Evolutionary conservation across 2,113 vertebrate species (phyloP).

Genomic region (Ageneiosus marmoratus): DNA sequence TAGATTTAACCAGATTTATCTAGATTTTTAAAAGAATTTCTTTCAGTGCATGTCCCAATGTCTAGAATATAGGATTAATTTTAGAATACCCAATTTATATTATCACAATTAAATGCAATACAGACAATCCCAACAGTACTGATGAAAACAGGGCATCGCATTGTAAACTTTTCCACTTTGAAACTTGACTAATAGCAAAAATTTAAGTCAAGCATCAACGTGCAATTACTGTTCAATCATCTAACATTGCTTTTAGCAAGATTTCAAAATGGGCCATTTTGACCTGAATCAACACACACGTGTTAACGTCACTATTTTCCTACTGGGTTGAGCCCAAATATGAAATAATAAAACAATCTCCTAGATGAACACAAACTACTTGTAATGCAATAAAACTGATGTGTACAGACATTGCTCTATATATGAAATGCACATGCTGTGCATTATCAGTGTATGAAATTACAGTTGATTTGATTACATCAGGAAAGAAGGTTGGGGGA

Average conservation of each 20-base stretch:
- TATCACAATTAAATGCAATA: not conserved
- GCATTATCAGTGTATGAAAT: slow-evolving; percentile 57
- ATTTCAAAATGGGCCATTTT: not conserved
- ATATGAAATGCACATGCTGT: slow-evolving; percentile 15
- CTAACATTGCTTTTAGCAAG: not conserved
- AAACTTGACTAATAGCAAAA: not conserved
- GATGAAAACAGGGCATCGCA: too few species aligned
- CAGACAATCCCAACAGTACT: not conserved
- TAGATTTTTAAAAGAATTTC: not conserved
- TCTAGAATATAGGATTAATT: not conserved
- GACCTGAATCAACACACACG: not conserved
- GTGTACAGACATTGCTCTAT: not conserved
- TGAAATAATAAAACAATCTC: not conserved
- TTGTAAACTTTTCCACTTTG: not conserved
- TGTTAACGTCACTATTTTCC: not conserved
- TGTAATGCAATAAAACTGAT: not conserved
- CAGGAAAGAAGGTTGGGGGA: slow-evolving; percentile 5
- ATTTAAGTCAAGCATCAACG: not conserved
- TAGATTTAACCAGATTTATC: not conserved
- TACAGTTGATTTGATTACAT: slow-evolving; percentile 65
- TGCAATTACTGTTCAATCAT: not conserved
- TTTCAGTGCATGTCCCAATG: not conserved
- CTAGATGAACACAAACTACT: not conserved
- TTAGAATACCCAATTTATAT: not conserved
- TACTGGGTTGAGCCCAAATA: not conserved